A percentile compares a stretch with the other conserved stretches of the same genome.
Evolutionary conservation across 1,140 invertebrate species (phyloP).

Genomic region (Bombus superbus): DNA sequence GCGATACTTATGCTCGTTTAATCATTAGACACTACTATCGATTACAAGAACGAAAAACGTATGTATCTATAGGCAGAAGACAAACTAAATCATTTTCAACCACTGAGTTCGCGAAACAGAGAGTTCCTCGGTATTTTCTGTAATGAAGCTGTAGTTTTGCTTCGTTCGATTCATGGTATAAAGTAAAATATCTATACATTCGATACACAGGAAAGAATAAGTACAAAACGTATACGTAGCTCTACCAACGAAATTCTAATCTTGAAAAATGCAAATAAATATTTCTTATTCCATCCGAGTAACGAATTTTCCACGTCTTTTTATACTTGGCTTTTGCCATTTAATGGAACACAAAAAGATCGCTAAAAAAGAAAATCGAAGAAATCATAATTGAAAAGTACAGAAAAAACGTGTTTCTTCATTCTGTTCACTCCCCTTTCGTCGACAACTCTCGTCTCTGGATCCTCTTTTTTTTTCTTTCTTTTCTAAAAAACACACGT

Average conservation of each 20-base stretch:
- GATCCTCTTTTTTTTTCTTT: background rate
- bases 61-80: conserved; percentile 22
- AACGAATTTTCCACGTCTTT: background rate
- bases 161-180: background rate
- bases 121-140: background rate
- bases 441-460: background rate
- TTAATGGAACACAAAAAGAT: no score
- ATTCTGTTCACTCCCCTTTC: background rate
- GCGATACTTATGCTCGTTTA: conserved; percentile 38
- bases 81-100: conserved; percentile 32
- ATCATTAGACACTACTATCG: conserved; percentile 50
- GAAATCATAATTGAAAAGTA: background rate
- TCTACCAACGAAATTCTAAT: background rate
- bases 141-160: background rate
- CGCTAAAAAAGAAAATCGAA: background rate
- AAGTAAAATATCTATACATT: background rate
- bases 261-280: background rate
- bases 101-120: background rate
- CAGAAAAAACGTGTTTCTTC: background rate
- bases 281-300: background rate
- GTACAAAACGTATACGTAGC: background rate
- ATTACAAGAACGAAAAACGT: conserved; percentile 37
- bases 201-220: background rate
- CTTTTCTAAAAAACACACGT: conserved; percentile 1
- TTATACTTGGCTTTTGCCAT: background rate